Evolutionary conservation across 2,797 vertebrate genomes (phyloP).

Genomic region (Bovichtus diacanthus): DNA sequence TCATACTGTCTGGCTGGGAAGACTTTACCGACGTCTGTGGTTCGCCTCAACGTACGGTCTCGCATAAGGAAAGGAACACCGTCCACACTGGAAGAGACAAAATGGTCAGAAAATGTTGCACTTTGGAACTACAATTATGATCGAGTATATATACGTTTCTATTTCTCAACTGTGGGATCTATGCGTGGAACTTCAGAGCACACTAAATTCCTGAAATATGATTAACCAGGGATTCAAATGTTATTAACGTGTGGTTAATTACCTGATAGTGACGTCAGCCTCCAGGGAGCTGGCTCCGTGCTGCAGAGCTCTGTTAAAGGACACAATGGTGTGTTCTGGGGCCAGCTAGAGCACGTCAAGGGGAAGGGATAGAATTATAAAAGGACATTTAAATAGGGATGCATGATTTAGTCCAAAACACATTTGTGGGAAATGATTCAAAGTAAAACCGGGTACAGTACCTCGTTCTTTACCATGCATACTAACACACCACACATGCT

Average conservation of each 20-base stretch:
- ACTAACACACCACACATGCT: neutral
- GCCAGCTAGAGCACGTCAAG: conserved; percentile 84
- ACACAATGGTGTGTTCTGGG: conserved; percentile 96
- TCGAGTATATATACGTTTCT: conserved; percentile 1
- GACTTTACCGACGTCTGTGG: conserved; percentile 88
- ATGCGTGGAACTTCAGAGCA: conserved; percentile 2
- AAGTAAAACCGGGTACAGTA: neutral
- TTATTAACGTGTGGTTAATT: conserved; percentile 31
- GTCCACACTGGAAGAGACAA: conserved; percentile 84
- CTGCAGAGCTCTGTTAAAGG: conserved; percentile 94
- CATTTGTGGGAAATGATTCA: neutral
- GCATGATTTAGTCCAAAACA: neutral
- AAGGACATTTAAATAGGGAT: neutral
- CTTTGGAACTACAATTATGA: neutral
- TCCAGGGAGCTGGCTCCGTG: conserved; percentile 89
- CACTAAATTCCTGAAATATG: conserved; percentile 17
- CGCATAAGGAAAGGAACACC: conserved; percentile 96
- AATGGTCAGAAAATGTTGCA: neutral
- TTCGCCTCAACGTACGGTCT: conserved; percentile 90
- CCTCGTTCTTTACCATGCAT: neutral
- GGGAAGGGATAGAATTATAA: neutral
- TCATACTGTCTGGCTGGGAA: conserved; percentile 87
- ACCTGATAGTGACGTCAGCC: conserved; percentile 94
- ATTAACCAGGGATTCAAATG: conserved; percentile 11
- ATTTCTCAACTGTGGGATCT: neutral